Percentiles rank a stretch among this genome's conserved stretches.
Conservation (phyloP, 2,113 vertebrate species). For the Caranx melampygus region DNA sequence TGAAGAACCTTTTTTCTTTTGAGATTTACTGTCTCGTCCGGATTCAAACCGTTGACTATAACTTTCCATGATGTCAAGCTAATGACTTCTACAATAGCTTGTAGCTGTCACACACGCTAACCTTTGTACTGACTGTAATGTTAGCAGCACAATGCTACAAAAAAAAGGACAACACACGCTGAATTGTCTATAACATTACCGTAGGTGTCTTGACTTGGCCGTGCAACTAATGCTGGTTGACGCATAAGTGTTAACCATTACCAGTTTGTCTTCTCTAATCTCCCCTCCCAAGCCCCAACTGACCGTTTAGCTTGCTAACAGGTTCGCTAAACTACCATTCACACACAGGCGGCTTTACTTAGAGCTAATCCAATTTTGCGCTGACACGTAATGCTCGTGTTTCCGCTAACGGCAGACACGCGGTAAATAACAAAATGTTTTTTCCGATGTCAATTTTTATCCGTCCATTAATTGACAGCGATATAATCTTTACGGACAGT, state of each 20-base stretch:
- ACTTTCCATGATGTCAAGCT: slow-evolving; percentile 73
- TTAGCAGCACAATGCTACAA: slow-evolving; percentile 2
- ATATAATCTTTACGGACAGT: neutral
- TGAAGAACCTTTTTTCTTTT: slow-evolving; percentile 77
- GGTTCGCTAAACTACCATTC: slow-evolving; percentile 51
- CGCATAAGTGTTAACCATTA: neutral
- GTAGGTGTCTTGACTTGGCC: neutral
- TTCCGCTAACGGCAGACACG: slow-evolving; percentile 3
- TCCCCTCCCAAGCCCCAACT: neutral
- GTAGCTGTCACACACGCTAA: neutral
- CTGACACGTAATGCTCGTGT: slow-evolving; percentile 51
- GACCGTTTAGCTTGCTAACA: slow-evolving; percentile 41
- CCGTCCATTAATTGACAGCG: neutral
- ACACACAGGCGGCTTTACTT: slow-evolving; percentile 71
- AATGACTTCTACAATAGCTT: neutral
- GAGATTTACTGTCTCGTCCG: slow-evolving; percentile 74
- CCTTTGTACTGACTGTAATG: neutral
- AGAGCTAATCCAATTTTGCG: slow-evolving; percentile 78
- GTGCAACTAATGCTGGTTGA: neutral
- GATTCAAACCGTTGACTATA: slow-evolving; percentile 70
- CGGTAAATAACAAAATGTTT: neutral
- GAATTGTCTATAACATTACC: neutral
- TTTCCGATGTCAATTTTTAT: neutral
- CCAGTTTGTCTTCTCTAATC: neutral
- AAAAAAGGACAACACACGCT: neutral